Conservation (phyloP, 2,797 vertebrate genomes). For the Pangasius larnaudii region DNA sequence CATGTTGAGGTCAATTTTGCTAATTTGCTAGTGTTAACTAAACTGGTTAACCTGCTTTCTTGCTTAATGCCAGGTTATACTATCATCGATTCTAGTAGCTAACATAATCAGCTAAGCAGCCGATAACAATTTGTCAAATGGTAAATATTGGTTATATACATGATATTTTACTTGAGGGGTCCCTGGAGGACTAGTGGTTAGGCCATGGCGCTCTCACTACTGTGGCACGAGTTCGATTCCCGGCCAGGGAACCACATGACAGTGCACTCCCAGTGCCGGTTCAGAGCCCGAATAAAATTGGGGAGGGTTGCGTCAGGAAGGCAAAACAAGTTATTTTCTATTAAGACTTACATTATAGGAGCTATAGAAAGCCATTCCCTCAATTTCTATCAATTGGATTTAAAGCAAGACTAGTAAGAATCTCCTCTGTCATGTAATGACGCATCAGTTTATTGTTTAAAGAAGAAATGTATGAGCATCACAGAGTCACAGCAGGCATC, state of each 20-base stretch:
- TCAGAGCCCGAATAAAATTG: no score
- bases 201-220: no score
- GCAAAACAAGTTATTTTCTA: not conserved
- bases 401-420: not conserved
- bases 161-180: no score
- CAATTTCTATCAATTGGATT: not conserved
- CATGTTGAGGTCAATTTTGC: no score
- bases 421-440: no score
- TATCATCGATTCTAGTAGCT: not conserved
- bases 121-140: not conserved
- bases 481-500: conserved; percentile 7
- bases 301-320: no score
- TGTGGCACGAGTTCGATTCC: no score
- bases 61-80: not conserved
- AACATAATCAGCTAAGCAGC: not conserved
- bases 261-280: no score
- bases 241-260: no score
- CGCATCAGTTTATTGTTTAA: not conserved
- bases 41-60: not conserved
- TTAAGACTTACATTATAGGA: not conserved
- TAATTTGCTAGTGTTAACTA: not conserved
- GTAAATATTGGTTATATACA: not conserved
- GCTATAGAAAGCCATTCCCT: not conserved
- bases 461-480: not conserved
- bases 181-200: no score